These are phyloP conservation scores for Diuraphis noxia DNA, from an alignment of 1,140 invertebrate species.

Conservation along the genomic window DNA sequence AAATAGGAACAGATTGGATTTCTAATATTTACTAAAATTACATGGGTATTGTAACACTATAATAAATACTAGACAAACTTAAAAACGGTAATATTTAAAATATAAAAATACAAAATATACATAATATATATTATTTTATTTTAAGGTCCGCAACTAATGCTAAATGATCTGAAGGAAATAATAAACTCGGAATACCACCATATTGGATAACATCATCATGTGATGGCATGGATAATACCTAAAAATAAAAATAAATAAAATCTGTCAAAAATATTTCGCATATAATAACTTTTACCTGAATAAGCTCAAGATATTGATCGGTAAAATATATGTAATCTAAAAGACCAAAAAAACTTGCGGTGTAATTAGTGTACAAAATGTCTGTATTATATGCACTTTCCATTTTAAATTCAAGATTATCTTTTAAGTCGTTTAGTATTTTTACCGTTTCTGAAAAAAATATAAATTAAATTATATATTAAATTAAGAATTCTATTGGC, in stretches of 20 bases:
- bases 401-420: background rate
- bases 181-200: conserved; percentile 79
- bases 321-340: conserved; percentile 47
- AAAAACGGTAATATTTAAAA: background rate
- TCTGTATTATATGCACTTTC: conserved; percentile 3
- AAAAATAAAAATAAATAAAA: conserved; percentile 56
- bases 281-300: conserved; percentile 5
- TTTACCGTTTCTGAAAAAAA: background rate
- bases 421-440: conserved; percentile 4
- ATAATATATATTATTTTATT: conserved; percentile 60
- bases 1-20: background rate
- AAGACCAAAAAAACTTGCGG: conserved; percentile 1
- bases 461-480: background rate
- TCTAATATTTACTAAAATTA: background rate
- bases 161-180: conserved; percentile 91
- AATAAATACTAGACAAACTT: background rate
- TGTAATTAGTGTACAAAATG: conserved; percentile 14
- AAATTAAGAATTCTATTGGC: background rate
- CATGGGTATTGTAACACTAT: background rate
- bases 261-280: background rate
- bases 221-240: conserved; percentile 78
- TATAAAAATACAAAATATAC: background rate
- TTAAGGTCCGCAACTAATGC: conserved; percentile 80
- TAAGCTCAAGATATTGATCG: background rate
- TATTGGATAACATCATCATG: conserved; percentile 73